Conservation (phyloP, 2,797 vertebrate species). For the Lepus oiostolus region DNA sequence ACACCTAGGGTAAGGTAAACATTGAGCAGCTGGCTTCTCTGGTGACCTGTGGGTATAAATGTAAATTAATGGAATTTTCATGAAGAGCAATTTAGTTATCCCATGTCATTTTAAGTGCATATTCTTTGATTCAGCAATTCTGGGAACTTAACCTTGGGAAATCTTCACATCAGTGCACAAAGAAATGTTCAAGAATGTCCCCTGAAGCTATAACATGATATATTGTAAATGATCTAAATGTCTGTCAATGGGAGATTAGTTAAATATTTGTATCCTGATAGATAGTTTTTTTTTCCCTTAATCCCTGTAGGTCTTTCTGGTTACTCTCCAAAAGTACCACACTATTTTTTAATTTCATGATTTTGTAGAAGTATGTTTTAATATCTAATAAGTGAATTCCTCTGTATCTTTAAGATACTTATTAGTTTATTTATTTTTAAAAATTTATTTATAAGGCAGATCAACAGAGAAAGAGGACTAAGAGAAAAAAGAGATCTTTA, state of each 20-base stretch:
- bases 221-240: constrained; percentile 34
- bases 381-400: not conserved
- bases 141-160: constrained; percentile 53
- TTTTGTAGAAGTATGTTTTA: constrained; percentile 45
- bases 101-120: constrained; percentile 57
- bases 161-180: not conserved
- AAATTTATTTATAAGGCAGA: no score
- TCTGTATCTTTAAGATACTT: not conserved
- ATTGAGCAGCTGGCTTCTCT: not conserved
- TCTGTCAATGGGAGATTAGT: constrained; percentile 32
- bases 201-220: constrained; percentile 40
- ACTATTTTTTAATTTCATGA: constrained; percentile 39
- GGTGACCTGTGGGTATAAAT: not conserved
- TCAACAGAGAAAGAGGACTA: no score
- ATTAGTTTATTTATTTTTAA: no score
- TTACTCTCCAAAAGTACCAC: not conserved
- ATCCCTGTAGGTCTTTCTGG: not conserved
- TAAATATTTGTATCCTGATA: constrained; percentile 34
- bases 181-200: constrained; percentile 51
- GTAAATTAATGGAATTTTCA: constrained; percentile 41
- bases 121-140: constrained; percentile 61
- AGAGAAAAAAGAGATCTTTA: no score
- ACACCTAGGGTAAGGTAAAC: not conserved
- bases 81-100: constrained; percentile 35
- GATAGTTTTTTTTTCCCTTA: not conserved